Evolutionary conservation across 2,797 vertebrate genomes (phyloP).

Genomic region (Chaetophractus vellerosus): DNA sequence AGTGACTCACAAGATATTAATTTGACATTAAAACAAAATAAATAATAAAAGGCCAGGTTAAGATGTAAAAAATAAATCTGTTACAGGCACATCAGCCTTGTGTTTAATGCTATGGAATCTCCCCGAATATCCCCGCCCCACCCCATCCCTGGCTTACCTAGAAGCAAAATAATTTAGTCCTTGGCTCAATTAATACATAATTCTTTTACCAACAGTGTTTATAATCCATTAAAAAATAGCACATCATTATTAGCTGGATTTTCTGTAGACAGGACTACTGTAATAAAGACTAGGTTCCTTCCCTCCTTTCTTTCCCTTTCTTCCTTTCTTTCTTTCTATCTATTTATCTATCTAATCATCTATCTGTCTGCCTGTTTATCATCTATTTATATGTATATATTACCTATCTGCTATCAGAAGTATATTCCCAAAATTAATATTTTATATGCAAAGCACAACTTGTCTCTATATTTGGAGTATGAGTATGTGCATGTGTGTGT

Average conservation of each 20-base stretch:
- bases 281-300: not conserved
- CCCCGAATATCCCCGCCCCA: no score
- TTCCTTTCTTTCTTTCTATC: not conserved
- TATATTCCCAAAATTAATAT: conserved; percentile 34
- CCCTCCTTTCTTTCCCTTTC: not conserved
- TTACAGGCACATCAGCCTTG: not conserved
- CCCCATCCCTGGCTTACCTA: not conserved
- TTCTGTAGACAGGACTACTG: not conserved
- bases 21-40: conserved; percentile 27
- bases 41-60: not conserved
- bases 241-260: not conserved
- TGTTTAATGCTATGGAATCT: not conserved
- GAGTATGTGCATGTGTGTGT: not conserved
- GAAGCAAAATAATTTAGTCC: not conserved
- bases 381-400: not conserved
- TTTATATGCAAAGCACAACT: not conserved
- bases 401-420: not conserved
- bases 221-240: not conserved
- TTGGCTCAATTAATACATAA: not conserved
- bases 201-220: not conserved
- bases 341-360: not conserved
- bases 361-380: no score
- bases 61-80: not conserved
- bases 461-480: not conserved
- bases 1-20: conserved; percentile 48